phyloP scores from a whole-genome alignment of 2,797 vertebrate species.

The Gambusia yucatana region DNA sequence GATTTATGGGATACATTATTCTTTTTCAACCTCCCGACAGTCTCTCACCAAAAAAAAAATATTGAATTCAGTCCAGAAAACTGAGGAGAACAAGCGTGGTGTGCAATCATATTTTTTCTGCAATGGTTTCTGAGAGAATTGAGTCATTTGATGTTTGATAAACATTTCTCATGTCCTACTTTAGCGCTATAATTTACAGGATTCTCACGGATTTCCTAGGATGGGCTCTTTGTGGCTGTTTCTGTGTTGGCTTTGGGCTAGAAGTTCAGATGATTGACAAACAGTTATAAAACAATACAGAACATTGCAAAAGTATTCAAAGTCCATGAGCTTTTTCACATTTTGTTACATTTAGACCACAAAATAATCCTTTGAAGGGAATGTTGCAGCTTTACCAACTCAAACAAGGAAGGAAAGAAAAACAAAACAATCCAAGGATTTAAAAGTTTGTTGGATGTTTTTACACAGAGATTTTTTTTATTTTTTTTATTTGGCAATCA shows the following conservation, averaged over 20 bases:
- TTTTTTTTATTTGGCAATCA: not conserved
- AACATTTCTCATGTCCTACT: constrained; percentile 62
- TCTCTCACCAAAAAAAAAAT: constrained; percentile 27
- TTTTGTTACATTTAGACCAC: not conserved
- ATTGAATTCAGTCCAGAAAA: constrained; percentile 59
- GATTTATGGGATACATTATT: constrained; percentile 39
- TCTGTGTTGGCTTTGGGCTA: constrained; percentile 15
- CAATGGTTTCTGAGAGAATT: constrained; percentile 70
- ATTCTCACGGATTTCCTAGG: constrained; percentile 58
- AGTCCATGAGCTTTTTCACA: not conserved
- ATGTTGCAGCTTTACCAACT: not conserved
- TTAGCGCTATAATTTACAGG: constrained; percentile 48
- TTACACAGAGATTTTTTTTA: no score
- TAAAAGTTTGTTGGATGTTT: not conserved
- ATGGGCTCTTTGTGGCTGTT: constrained; percentile 27
- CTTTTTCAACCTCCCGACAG: constrained; percentile 35
- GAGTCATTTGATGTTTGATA: constrained; percentile 66
- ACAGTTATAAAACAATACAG: constrained; percentile 10
- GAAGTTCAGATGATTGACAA: constrained; percentile 4
- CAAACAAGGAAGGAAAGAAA: not conserved
- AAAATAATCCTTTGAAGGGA: not conserved
- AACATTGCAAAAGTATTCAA: not conserved
- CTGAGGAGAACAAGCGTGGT: constrained; percentile 59
- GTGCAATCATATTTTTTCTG: constrained; percentile 47
- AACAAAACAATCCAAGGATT: not conserved